Base-by-base conservation (phyloP, 2,888 invertebrate species). In the Leptinotarsa rubiginosa region DNA sequence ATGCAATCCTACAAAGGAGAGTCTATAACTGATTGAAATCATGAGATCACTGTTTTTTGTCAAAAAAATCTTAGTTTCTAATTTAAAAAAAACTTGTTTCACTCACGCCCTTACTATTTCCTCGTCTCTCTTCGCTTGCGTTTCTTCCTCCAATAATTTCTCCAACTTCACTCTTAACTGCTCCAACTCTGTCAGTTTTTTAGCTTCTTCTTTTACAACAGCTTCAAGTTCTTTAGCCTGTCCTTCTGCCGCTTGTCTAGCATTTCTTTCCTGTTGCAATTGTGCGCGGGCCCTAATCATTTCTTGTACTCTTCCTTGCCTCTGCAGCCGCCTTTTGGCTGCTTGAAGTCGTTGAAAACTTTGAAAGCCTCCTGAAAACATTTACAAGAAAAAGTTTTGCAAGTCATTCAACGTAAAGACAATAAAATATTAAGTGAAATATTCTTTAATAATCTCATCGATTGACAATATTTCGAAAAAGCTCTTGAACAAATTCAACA, bases 91-190 rank as follows among this genome's bases (percentile, higher is more conserved):
- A 50, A 50, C 1, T 16, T 4, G 1, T 50, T 16, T 0, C 62
- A 69, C 73, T 73, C 22, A 79, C 79, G 90, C 91, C 81, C 93
- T 88, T 1, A 93, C 93, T 76, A 95, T 94, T 90, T 96, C 96
- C 86, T 96, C 96, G 80, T 96, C 96, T 79, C 92, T 89, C 83
- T 95, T 94, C 0, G 96, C 95, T 86, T 95, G 95, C 0, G 94
- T 94, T 86, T 96, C 96, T 86, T 95, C 95, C 79, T 94, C 93
- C 16, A 96, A 86, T 3, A 95, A 87, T 76, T 90, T 89, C 86
- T 95, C 95, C 67, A 96, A 86, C 82, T 93, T 92, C 13, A 89
- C 87, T 84, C 93, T 92, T 4, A 93, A 90, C 79, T 92, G 91
- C 85, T 95, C 94, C 75, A 96, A 87, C 86, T 95, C 94, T 83